A percentile compares a stretch with the other conserved stretches of the same genome.
Evolutionary conservation across 1,140 invertebrate species (phyloP).

Genomic region (Bactericera cockerelli): DNA sequence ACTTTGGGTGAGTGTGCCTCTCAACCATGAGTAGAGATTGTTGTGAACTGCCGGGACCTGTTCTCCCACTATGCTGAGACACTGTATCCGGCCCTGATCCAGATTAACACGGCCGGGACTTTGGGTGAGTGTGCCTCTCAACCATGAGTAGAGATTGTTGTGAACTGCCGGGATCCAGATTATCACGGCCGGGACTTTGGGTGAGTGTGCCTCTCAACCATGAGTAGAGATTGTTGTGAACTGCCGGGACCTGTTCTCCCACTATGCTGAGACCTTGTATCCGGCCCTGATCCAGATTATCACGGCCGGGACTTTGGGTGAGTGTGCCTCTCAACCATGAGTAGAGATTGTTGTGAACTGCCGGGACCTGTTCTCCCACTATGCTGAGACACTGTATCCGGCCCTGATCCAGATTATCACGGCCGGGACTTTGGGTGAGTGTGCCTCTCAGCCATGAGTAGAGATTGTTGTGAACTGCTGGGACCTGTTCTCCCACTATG

Average conservation of each 20-base stretch:
- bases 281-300: not conserved
- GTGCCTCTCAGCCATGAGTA: too few species aligned
- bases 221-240: too few species aligned
- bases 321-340: too few species aligned
- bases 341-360: not conserved
- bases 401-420: not conserved
- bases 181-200: not conserved
- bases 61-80: not conserved
- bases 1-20: not conserved
- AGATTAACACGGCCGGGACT: not conserved
- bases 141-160: not conserved
- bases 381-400: not conserved
- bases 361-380: not conserved
- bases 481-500: not conserved
- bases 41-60: not conserved
- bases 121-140: not conserved
- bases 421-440: not conserved
- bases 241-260: not conserved
- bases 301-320: not conserved
- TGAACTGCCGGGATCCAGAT: not conserved
- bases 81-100: not conserved
- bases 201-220: too few species aligned
- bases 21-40: not conserved
- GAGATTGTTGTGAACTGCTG: not conserved
- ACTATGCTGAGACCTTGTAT: not conserved